phyloP scores from a whole-genome alignment of 2,113 vertebrate species.

The Isichthys henryi region DNA sequence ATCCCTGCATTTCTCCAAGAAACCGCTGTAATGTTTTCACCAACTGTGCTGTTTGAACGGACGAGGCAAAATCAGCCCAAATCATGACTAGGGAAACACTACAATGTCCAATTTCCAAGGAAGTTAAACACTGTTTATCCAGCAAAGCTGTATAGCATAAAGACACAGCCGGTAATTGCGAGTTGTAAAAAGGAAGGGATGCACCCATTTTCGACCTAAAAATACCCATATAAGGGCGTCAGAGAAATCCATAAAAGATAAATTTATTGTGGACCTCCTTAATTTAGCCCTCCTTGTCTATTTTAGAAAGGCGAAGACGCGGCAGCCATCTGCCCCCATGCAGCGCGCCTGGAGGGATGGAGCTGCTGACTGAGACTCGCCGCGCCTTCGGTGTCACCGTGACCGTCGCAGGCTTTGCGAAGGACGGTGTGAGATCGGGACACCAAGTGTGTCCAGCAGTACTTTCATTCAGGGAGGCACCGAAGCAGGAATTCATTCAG shows the following conservation, averaged over 20 bases:
- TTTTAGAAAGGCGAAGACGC: conserved; percentile 20
- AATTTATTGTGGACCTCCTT: conserved; percentile 20
- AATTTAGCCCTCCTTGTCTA: conserved; percentile 17
- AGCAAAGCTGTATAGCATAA: background rate
- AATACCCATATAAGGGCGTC: conserved; percentile 20
- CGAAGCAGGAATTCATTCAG: background rate
- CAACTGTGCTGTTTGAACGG: background rate
- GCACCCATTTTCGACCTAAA: background rate
- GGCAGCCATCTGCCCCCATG: background rate
- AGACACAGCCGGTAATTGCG: background rate
- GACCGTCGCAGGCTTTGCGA: background rate
- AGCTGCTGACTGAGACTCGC: background rate
- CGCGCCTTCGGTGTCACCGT: background rate
- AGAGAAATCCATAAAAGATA: conserved; percentile 18
- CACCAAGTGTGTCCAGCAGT: background rate
- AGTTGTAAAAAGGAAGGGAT: background rate
- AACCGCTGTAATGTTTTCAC: background rate
- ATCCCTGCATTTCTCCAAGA: background rate
- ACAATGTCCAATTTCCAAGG: background rate
- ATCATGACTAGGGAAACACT: background rate
- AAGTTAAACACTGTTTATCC: background rate
- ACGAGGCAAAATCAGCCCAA: background rate
- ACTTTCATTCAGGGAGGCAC: background rate
- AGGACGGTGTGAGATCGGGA: background rate
- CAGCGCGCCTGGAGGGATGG: too few relatives aligned